Evolutionary conservation across 2,113 vertebrate species (phyloP), one percentile per base, ranked within the genome.

Genomic region (Pomatostomus ruficeps): DNA sequence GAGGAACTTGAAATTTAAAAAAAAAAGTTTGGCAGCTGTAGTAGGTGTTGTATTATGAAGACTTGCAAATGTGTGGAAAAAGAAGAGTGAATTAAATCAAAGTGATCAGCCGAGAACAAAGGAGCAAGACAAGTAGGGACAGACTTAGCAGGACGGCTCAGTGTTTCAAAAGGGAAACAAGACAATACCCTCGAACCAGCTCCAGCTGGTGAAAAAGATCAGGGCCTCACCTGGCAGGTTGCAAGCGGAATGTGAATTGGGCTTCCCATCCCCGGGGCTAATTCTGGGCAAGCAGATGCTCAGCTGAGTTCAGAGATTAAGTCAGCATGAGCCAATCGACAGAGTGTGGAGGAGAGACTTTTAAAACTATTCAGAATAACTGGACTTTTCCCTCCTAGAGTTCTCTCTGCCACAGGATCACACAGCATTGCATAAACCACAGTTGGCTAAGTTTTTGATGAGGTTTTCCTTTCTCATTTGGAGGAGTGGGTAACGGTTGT

Each of bases 381-480:
- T 70, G 43, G n/a, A 59, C 63, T 91, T 92, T 88, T 73, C 67
- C 83, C 49, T 90, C 63, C 15, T 40, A n/a, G 72, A 91, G 17
- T 57, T 38, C 40, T 84, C 48, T 21, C 63, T 18, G 4, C 59
- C 46, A 23, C 55, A 55, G 79, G 67, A 80, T 80, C 85, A 67
- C 91, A 88, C 70, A 76, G 67, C 63, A 66, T 80, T 91, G 54
- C 48, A 93, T 94, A 95, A 93, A 90, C 71, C 88, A 77, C 91
- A 95, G 82, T 5, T 90, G 78, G 85, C 63, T 88, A 95, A 80
- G 59, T 46, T 83, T 93, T 88, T 88, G 40, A 93, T 83, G 61
- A 80, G 23, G 62, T 90, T 95, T 97, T 85, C 78, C 57, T 94
- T 94, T 94, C 91, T 66, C 58, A 58, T 94, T 93, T 93, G 58